phyloP scores from a whole-genome alignment of 2,797 vertebrate species.

The Malacoraja senta region DNA sequence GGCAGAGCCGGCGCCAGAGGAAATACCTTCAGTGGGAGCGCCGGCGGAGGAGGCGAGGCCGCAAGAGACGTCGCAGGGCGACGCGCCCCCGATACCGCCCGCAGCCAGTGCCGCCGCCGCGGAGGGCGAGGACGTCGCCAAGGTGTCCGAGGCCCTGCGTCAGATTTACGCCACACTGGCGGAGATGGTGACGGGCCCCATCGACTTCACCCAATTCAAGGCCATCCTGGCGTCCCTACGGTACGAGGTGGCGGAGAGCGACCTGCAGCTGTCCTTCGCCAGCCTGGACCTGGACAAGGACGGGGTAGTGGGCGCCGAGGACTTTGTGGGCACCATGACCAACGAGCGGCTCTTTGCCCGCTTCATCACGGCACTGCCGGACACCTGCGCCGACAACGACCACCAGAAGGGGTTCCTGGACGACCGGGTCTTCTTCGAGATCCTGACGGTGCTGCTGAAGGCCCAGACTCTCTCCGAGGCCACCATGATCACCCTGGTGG shows the following conservation, averaged over 20 bases:
- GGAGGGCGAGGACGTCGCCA: too few relatives aligned
- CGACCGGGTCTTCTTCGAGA: neutral
- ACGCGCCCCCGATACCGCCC: too few relatives aligned
- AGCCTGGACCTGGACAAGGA: neutral
- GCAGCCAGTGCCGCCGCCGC: too few relatives aligned
- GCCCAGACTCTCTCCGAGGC: neutral
- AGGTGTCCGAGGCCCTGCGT: neutral
- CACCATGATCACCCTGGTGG: neutral
- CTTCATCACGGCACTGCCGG: neutral
- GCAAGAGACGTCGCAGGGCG: too few relatives aligned
- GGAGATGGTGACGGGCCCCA: neutral
- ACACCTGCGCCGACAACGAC: neutral
- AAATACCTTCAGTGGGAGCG: too few relatives aligned
- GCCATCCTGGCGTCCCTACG: neutral
- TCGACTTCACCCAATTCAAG: neutral
- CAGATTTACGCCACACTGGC: neutral
- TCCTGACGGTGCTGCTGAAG: neutral
- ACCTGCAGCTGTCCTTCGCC: neutral
- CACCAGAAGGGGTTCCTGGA: constrained; percentile 6
- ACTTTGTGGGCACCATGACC: neutral
- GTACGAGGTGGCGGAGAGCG: too few relatives aligned
- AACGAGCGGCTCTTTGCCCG: neutral
- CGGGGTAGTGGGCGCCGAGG: neutral
- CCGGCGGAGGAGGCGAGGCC: too few relatives aligned
- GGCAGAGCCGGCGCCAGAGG: neutral